Evolutionary conservation across 1,140 invertebrate species (phyloP), one percentile per base, ranked within the genome.

Genomic region (Cotesia glomerata): DNA sequence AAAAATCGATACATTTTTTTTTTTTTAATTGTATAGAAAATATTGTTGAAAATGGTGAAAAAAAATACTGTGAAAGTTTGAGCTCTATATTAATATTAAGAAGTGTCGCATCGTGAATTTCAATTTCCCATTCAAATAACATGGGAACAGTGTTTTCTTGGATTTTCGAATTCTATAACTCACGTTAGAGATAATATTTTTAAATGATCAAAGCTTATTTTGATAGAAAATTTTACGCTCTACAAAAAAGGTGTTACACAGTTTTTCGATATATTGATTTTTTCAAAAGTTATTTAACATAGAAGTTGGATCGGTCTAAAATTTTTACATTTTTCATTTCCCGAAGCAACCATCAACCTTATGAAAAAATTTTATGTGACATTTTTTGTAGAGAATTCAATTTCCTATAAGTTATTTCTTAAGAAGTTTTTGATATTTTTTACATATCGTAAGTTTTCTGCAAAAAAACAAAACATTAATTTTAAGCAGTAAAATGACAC

Each of bases 211-310:
- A 56, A n/a, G 1, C 1, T 7, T 7, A n/a, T 56, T 56, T 56
- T 56, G 8, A n/a, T 49, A 49, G 45, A n/a, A 49, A 49, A 49
- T 49, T 49, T 49, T 9, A 49, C 45, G 45, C 54, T 56, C 54
- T 56, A 56, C 14, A 16, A 16, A 56, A 56, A 16, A 56, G 54
- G 16, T 13, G 0, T 56, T 14, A n/a, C 16, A 56, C 14, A 56
- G 16, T 56, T 56, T 56, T 56, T 56, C 5, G 54, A 56, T 56
- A 56, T n/a, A 56, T 56, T 56, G 11, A 56, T 16, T 56, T 56
- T 56, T 56, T 56, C 54, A 56, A 56, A 56, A 56, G 54, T 56
- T 56, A 56, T 56, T 56, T 16, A 56, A 56, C 54, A 14, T 56
- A n/a, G 16, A 56, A 56, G 54, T 56, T 56, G 54, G 54, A 56